Percentiles rank a stretch among this genome's conserved stretches.
Conservation (phyloP, 2,888 invertebrate genomes). For the Heliconius cydno region DNA sequence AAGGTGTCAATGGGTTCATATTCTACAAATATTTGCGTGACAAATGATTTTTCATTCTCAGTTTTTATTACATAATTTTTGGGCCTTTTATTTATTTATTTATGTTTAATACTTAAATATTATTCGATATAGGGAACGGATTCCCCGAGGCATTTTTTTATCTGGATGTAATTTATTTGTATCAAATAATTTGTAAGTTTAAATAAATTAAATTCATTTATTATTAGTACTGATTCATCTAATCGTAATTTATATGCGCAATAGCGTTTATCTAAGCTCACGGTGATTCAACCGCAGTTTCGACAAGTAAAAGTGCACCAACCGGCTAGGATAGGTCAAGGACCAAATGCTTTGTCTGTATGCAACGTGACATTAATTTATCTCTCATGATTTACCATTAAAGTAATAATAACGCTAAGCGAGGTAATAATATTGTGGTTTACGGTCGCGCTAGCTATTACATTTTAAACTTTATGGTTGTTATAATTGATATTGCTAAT, state of each 20-base stretch:
- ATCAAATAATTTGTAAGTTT: not conserved
- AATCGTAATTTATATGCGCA: not conserved
- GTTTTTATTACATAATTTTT: not conserved
- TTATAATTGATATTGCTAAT: constrained; percentile 24
- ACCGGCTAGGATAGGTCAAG: constrained; percentile 69
- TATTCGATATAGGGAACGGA: not conserved
- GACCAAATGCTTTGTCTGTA: constrained; percentile 62
- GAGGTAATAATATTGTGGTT: constrained; percentile 32
- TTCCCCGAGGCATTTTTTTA: not conserved
- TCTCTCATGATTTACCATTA: constrained; percentile 30
- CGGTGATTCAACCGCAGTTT: constrained; percentile 56
- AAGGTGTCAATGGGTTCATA: not conserved
- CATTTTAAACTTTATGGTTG: constrained; percentile 23
- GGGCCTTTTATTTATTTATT: not conserved
- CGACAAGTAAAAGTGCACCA: constrained; percentile 70
- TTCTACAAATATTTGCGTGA: not conserved
- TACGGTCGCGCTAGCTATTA: constrained; percentile 20
- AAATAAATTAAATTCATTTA: not conserved
- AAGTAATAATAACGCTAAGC: constrained; percentile 30
- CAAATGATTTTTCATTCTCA: not conserved
- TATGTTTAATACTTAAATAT: not conserved
- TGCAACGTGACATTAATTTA: constrained; percentile 40
- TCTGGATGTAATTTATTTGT: not conserved
- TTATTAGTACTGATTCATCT: not conserved
- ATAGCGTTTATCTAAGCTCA: constrained; percentile 15